These are phyloP conservation scores for Meteorus colon DNA, from an alignment of 2,888 invertebrate genomes.

Conservation along the genomic window DNA sequence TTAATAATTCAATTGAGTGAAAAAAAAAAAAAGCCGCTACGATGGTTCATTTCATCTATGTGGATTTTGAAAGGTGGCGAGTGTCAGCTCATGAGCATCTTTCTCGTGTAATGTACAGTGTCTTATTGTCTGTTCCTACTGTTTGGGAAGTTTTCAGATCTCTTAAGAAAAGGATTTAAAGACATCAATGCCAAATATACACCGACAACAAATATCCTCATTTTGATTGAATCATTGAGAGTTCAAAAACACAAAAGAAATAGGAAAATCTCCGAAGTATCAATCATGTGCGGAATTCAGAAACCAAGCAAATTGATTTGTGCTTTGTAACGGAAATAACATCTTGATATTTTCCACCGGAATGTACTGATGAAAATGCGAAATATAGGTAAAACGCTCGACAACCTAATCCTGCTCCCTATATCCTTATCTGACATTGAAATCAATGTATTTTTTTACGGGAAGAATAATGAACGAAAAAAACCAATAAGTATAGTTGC, in stretches of 20 bases:
- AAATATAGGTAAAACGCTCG: no score
- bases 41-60: background rate
- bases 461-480: slow-evolving; percentile 36
- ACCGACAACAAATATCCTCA: slow-evolving; percentile 19
- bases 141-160: background rate
- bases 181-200: no score
- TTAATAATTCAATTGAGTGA: slow-evolving; percentile 46
- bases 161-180: background rate
- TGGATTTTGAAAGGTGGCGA: background rate
- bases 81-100: background rate
- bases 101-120: background rate
- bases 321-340: no score
- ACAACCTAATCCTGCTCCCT: background rate
- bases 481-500: background rate
- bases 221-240: slow-evolving; percentile 54
- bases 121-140: background rate
- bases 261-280: slow-evolving; percentile 41
- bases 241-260: slow-evolving; percentile 42
- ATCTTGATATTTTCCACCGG: no score
- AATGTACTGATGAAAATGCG: no score
- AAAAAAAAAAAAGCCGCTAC: background rate
- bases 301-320: no score
- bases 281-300: background rate
- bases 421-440: slow-evolving; percentile 46
- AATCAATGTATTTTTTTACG: slow-evolving; percentile 67